Percentiles rank a stretch among this genome's conserved stretches.
These are phyloP conservation scores for Lasioglossum figueresi DNA, from an alignment of 2,888 invertebrate species.

Conservation along the genomic window DNA sequence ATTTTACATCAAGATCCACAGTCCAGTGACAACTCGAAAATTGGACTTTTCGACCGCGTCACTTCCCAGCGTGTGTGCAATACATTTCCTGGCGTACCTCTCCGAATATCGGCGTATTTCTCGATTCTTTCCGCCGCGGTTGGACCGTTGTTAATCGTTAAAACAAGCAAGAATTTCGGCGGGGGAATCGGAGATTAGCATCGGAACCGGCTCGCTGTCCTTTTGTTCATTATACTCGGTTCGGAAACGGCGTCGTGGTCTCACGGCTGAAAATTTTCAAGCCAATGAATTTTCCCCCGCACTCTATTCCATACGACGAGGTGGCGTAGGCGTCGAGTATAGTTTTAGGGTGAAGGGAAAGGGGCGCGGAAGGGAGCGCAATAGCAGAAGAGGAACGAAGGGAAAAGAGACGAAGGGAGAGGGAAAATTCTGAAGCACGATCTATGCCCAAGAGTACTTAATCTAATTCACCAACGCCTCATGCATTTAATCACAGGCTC, in stretches of 20 bases:
- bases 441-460: conserved; percentile 66
- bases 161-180: background rate
- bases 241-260: conserved; percentile 7
- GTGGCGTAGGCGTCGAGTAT: conserved; percentile 15
- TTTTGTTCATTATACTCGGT: conserved; percentile 15
- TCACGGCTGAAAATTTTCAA: conserved; percentile 46
- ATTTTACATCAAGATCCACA: background rate
- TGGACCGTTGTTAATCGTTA: background rate
- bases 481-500: conserved; percentile 67
- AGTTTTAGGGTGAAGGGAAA: background rate
- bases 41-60: background rate
- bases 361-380: background rate
- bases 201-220: background rate
- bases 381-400: conserved; percentile 6
- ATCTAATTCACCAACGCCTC: conserved; percentile 65
- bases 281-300: conserved; percentile 57
- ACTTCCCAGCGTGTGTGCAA: background rate
- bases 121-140: background rate
- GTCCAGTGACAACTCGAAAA: background rate
- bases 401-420: conserved; percentile 17
- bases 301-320: conserved; percentile 37
- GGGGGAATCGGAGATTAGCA: conserved; percentile 8
- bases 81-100: background rate
- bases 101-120: background rate
- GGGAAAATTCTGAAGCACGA: conserved; percentile 58